These are phyloP conservation scores for Megalops cyprinoides DNA, from an alignment of 2,797 vertebrate genomes.

Conservation along the genomic window DNA sequence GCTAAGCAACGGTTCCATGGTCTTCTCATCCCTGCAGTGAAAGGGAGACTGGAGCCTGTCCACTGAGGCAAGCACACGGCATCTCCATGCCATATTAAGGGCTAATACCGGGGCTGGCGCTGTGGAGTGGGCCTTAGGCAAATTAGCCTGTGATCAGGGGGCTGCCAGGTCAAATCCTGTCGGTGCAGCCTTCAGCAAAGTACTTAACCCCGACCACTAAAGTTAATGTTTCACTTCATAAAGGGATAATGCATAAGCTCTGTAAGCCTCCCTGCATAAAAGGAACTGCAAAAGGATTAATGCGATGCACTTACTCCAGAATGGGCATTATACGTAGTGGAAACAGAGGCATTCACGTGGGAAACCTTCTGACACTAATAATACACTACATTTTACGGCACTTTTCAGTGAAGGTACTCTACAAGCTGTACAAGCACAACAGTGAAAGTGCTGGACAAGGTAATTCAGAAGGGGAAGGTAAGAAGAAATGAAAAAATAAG, in stretches of 20 bases:
- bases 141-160: no score
- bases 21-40: background rate
- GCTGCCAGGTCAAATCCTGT: background rate
- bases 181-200: background rate
- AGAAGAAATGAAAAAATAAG: no score
- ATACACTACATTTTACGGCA: no score
- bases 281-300: no score
- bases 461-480: no score
- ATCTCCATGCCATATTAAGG: background rate
- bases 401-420: no score
- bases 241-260: background rate
- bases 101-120: background rate
- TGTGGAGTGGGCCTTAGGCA: background rate
- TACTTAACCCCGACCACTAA: background rate
- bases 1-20: constrained; percentile 8
- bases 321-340: no score
- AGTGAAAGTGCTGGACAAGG: no score
- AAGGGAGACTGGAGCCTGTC: background rate
- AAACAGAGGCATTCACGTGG: no score
- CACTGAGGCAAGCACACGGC: background rate
- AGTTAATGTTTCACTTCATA: background rate
- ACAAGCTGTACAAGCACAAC: no score
- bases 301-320: background rate
- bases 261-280: background rate
- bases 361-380: no score